These are phyloP conservation scores for Minunthozetes semirufus DNA, from an alignment of 2,888 invertebrate species.

Conservation along the genomic window DNA sequence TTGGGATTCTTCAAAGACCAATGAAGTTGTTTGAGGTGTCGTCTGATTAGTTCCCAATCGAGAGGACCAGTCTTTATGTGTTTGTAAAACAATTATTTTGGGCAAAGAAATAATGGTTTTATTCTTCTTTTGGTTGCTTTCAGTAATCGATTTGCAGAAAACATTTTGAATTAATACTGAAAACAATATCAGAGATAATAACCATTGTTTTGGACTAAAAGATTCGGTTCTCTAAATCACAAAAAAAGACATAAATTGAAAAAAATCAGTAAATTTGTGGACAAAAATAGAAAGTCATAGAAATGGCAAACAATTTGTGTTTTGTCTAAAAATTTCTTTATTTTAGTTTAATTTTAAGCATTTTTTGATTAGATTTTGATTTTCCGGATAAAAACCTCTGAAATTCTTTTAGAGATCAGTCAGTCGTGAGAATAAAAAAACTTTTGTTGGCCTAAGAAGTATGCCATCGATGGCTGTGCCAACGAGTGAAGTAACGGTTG, in stretches of 20 bases:
- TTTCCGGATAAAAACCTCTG: conserved; percentile 1
- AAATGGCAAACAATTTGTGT: no score
- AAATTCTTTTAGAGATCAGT: not conserved
- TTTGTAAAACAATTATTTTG: not conserved
- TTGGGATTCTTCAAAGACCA: conserved; percentile 17
- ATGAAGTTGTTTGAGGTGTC: not conserved
- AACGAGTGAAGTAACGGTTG: conserved; percentile 28
- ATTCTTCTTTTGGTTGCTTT: not conserved
- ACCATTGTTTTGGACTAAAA: not conserved
- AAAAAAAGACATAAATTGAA: no score
- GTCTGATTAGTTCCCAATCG: not conserved
- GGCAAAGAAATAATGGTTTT: not conserved
- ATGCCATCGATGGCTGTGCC: not conserved
- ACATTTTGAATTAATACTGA: not conserved
- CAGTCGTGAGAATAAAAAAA: not conserved
- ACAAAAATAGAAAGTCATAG: no score
- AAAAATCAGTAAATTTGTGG: no score
- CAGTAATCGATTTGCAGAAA: not conserved
- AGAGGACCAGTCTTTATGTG: conserved; percentile 19
- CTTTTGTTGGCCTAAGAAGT: not conserved
- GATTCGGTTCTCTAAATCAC: no score
- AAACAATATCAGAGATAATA: not conserved
- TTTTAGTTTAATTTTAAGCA: not conserved
- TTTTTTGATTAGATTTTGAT: not conserved
- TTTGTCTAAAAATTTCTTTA: not conserved